A percentile compares a stretch with the other conserved stretches of the same genome.
Evolutionary conservation across 2,888 invertebrate species (phyloP).

Genomic region (Stomorhina lunata): DNA sequence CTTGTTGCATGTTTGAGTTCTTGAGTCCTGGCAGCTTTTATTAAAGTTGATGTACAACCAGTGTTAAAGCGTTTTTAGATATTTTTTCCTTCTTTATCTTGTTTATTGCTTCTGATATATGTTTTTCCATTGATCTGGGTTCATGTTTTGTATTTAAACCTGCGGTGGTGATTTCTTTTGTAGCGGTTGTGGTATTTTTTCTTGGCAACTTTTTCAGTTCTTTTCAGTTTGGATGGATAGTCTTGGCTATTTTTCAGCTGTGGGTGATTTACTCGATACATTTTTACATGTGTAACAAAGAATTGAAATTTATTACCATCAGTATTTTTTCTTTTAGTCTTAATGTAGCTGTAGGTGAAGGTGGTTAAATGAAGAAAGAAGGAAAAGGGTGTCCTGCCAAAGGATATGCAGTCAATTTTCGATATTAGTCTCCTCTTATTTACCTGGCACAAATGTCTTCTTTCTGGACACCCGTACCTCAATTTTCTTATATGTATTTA

Average conservation of each 20-base stretch:
- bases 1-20: too few relatives aligned
- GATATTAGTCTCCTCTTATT: background rate
- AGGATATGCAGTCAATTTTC: background rate
- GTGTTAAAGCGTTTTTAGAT: background rate
- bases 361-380: too few relatives aligned
- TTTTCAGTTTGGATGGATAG: background rate
- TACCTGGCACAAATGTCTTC: too few relatives aligned
- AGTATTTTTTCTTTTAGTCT: conserved; percentile 9
- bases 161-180: background rate
- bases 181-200: conserved; percentile 8
- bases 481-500: background rate
- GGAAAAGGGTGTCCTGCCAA: too few relatives aligned
- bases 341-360: too few relatives aligned
- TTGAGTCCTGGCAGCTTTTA: background rate
- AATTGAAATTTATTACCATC: conserved; percentile 51
- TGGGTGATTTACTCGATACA: conserved; percentile 63
- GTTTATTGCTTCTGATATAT: conserved; percentile 15
- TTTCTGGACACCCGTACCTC: too few relatives aligned
- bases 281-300: conserved; percentile 53
- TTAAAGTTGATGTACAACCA: background rate
- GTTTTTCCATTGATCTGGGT: background rate
- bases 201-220: background rate
- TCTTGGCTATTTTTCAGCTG: conserved; percentile 55
- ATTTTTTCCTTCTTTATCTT: background rate
- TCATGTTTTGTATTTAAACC: background rate